Evolutionary conservation across 2,888 invertebrate species (phyloP), one percentile per base, ranked within the genome.

Genomic region (Nomada fucata): DNA sequence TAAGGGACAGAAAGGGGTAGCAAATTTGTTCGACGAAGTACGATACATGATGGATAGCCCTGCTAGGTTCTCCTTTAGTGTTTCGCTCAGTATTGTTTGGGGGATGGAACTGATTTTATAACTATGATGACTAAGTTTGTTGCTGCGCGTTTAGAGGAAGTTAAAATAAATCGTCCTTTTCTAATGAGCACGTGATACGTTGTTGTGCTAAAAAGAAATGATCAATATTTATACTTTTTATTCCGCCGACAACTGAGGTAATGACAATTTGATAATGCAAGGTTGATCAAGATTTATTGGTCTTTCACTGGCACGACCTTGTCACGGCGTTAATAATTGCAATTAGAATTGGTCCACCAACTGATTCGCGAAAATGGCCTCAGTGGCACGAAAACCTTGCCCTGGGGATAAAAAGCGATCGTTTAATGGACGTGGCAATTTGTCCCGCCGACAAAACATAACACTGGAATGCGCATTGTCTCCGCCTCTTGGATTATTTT

Each of bases 391-490:
- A 88, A 83, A 89, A 83, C 79, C 82, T 64, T 15, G 84, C 85
- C 86, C 85, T 80, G 75, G 57, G 85, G 87, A 89, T n/a, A 92
- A 92, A 92, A 64, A 91, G 83, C 88, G 89, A 91, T 89, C 92
- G 91, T 91, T 92, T 92, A 92, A 90, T 91, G 91, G 91, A 90
- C 92, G 87, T 91, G 86, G 93, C 93, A 93, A 93, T 93, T 93
- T 93, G 93, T 93, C 92, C 91, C 88, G 86, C 86, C 89, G 91
- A 89, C 92, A 93, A 92, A 92, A 93, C 91, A 92, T 88, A 87
- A 85, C 79, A 82, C 77, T 83, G 92, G 92, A 93, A 93, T 93
- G 91, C 88, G 91, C 91, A 92, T 92, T 93, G 92, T 92, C 90
- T 89, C 85, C 78, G 59, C 42, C 87, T 83, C 88, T 85, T 88